phyloP scores from a whole-genome alignment of 37 sponge, comb jelly and placozoan genomes.

The Crambe crambe region DNA sequence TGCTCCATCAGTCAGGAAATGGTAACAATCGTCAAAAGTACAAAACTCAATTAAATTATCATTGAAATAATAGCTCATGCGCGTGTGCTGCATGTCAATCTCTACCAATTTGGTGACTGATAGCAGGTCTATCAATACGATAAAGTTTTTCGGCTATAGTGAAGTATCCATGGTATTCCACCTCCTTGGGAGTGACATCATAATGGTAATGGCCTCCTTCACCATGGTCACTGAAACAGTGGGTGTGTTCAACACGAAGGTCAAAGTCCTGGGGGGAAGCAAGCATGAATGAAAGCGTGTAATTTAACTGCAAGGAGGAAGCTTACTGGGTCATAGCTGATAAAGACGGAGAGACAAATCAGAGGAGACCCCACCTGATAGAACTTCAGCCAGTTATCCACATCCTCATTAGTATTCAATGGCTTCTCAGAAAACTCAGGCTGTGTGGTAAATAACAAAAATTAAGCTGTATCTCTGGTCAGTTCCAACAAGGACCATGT shows the following conservation, averaged over 20 bases:
- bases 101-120: constrained; percentile 13
- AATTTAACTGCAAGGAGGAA: not conserved
- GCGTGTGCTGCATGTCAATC: not conserved
- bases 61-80: not conserved
- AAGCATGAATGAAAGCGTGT: not conserved
- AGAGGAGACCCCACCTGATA: constrained; percentile 86
- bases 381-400: constrained; percentile 91
- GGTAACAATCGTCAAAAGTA: not conserved
- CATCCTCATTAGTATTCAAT: constrained; percentile 72
- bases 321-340: constrained; percentile 92
- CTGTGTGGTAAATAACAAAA: constrained; percentile 22
- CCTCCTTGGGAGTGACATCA: constrained; percentile 88
- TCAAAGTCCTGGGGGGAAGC: constrained; percentile 66
- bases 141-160: constrained; percentile 71
- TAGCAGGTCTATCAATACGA: constrained; percentile 78
- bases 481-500: too few relatives aligned
- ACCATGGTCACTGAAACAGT: constrained; percentile 98
- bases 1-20: not conserved
- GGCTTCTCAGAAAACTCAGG: constrained; percentile 90
- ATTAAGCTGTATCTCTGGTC: too few relatives aligned
- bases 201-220: constrained; percentile 98
- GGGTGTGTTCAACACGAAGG: constrained; percentile 97
- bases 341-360: constrained; percentile 81
- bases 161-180: constrained; percentile 93
- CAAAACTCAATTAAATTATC: not conserved